phyloP scores from a whole-genome alignment of 2,888 invertebrate genomes.

The Isotomurus palustris region DNA sequence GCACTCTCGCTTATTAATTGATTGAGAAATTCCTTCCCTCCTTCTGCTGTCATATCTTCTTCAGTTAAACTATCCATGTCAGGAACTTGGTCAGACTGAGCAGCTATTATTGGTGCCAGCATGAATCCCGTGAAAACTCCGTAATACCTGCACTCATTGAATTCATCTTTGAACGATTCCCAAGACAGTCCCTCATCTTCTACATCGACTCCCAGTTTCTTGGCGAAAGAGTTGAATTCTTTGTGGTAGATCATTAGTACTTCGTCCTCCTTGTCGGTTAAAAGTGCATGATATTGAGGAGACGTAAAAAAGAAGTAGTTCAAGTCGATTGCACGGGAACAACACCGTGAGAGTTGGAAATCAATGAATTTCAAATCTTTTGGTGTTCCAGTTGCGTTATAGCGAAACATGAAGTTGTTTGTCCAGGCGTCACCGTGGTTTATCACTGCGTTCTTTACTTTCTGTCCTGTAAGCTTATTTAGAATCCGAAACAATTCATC shows the following conservation, averaged over 20 bases:
- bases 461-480: background rate
- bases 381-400: background rate
- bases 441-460: slow-evolving; percentile 16
- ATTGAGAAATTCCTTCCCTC: slow-evolving; percentile 4
- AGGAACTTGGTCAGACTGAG: slow-evolving; percentile 30
- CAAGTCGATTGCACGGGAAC: slow-evolving; percentile 36
- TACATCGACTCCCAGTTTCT: slow-evolving; percentile 26
- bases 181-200: slow-evolving; percentile 21
- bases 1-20: background rate
- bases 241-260: slow-evolving; percentile 35
- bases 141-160: slow-evolving; percentile 22
- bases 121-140: slow-evolving; percentile 34
- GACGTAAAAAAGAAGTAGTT: slow-evolving; percentile 43
- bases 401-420: slow-evolving; percentile 27
- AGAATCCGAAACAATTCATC: background rate
- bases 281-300: slow-evolving; percentile 11
- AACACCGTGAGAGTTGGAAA: slow-evolving; percentile 38
- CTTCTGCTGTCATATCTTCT: background rate
- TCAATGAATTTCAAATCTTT: slow-evolving; percentile 41
- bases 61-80: slow-evolving; percentile 33
- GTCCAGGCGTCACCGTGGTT: slow-evolving; percentile 41
- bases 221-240: slow-evolving; percentile 29
- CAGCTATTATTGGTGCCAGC: slow-evolving; percentile 28
- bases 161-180: slow-evolving; percentile 33
- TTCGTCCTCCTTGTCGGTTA: slow-evolving; percentile 30